These are phyloP conservation scores for Suillia variegata DNA, from an alignment of 2,888 invertebrate species.

Conservation along the genomic window DNA sequence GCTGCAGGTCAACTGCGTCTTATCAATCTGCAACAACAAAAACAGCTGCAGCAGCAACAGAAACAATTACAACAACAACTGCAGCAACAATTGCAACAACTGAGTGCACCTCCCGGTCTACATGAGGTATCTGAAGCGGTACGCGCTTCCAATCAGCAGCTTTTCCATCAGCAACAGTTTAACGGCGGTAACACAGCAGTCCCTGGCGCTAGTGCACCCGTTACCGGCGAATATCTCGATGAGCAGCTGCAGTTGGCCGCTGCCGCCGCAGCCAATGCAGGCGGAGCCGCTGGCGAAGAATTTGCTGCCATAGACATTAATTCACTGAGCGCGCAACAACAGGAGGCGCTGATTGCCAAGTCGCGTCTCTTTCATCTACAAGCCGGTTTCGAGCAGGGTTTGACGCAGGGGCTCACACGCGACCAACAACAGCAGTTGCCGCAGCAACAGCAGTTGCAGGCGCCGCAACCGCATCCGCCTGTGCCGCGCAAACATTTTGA, in stretches of 20 bases:
- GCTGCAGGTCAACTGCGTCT: constrained; percentile 52
- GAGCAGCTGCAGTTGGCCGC: constrained; percentile 51
- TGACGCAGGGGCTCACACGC: constrained; percentile 40
- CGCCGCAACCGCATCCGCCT: constrained; percentile 32
- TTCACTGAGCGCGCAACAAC: constrained; percentile 58
- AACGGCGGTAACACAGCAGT: constrained; percentile 38
- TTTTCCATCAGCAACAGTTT: constrained; percentile 59
- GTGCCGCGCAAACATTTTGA: constrained; percentile 52
- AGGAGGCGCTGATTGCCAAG: constrained; percentile 60
- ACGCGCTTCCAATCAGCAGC: constrained; percentile 64
- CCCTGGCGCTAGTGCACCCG: constrained; percentile 29
- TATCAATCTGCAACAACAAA: constrained; percentile 51
- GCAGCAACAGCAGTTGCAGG: constrained; percentile 32
- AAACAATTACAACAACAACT: constrained; percentile 61
- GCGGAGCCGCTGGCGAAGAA: constrained; percentile 47
- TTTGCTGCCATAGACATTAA: constrained; percentile 57
- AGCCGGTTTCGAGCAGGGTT: constrained; percentile 59
- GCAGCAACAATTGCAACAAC: constrained; percentile 60
- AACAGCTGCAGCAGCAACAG: constrained; percentile 54
- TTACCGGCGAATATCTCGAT: constrained; percentile 52
- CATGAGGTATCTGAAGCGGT: constrained; percentile 69
- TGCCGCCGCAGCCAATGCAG: too few relatives aligned
- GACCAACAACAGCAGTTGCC: constrained; percentile 33
- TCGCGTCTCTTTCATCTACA: constrained; percentile 59
- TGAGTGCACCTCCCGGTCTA: constrained; percentile 62